phyloP scores from a whole-genome alignment of 2,113 vertebrate species.

The Cyprinodon brontotheroides region DNA sequence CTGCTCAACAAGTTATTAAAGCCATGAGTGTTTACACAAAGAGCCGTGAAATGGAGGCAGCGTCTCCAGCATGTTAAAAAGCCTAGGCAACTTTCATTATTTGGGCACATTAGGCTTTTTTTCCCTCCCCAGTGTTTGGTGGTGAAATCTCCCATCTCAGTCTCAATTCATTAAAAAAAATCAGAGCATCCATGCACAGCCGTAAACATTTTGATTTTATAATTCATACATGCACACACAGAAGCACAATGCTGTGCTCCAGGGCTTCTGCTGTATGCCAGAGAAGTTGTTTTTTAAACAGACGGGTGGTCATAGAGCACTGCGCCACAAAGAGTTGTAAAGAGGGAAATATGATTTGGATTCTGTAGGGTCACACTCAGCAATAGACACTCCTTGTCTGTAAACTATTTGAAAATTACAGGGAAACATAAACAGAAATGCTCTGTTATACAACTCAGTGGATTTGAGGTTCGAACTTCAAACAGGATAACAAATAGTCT shows the following conservation, averaged over 20 bases:
- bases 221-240: background rate
- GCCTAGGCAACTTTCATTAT: slow-evolving; percentile 63
- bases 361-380: background rate
- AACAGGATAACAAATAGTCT: background rate
- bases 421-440: background rate
- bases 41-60: slow-evolving; percentile 66
- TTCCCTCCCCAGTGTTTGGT: slow-evolving; percentile 20
- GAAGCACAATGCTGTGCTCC: slow-evolving; percentile 18
- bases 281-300: slow-evolving; percentile 24
- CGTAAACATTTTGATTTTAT: background rate
- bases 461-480: background rate
- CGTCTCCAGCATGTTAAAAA: slow-evolving; percentile 73
- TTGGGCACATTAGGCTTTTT: slow-evolving; percentile 57
- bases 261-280: slow-evolving; percentile 29
- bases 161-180: slow-evolving; percentile 36
- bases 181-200: background rate
- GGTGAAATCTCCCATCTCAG: slow-evolving; percentile 46
- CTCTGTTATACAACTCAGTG: background rate
- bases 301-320: slow-evolving; percentile 23
- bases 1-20: slow-evolving; percentile 76
- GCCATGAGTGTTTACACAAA: slow-evolving; percentile 77
- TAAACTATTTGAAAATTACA: background rate
- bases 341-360: slow-evolving; percentile 12
- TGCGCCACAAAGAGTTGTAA: slow-evolving; percentile 16
- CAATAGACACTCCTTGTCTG: background rate